A percentile compares a stretch with the other conserved stretches of the same genome.
phyloP scores from a whole-genome alignment of 2,797 vertebrate species.

The Myiotriccus ornatus region DNA sequence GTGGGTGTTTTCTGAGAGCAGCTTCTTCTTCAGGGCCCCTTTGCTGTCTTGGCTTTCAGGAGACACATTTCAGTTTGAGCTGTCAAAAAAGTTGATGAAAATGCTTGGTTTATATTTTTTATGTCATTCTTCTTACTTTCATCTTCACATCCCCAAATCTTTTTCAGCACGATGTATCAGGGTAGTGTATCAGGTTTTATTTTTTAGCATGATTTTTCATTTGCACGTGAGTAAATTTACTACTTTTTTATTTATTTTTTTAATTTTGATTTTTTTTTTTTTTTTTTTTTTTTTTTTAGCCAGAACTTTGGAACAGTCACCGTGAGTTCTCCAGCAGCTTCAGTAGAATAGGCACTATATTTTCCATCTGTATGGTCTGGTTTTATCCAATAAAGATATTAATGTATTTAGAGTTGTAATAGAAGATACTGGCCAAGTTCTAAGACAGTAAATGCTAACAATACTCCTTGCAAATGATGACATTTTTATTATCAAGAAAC shows the following conservation, averaged over 20 bases:
- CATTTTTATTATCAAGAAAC: neutral
- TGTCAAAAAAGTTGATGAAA: neutral
- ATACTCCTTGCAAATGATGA: neutral
- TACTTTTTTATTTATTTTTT: neutral
- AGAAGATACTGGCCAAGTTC: neutral
- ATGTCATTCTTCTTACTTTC: neutral
- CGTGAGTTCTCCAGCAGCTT: neutral
- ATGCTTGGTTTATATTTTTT: neutral
- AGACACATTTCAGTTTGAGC: neutral
- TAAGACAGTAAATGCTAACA: neutral
- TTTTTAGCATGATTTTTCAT: neutral
- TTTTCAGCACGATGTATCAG: neutral
- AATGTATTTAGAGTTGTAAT: neutral
- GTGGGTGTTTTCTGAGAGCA: neutral
- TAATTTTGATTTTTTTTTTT: fast-evolving
- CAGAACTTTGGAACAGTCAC: neutral
- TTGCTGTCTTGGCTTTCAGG: neutral
- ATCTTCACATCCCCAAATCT: neutral
- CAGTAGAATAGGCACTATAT: neutral
- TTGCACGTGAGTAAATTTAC: neutral
- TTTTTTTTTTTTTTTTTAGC: neutral
- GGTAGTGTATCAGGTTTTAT: neutral
- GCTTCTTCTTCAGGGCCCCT: neutral
- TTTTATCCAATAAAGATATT: neutral
- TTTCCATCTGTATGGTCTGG: neutral